phyloP scores from a whole-genome alignment of 2,888 invertebrate genomes.

The Notocelia uddmanniana region DNA sequence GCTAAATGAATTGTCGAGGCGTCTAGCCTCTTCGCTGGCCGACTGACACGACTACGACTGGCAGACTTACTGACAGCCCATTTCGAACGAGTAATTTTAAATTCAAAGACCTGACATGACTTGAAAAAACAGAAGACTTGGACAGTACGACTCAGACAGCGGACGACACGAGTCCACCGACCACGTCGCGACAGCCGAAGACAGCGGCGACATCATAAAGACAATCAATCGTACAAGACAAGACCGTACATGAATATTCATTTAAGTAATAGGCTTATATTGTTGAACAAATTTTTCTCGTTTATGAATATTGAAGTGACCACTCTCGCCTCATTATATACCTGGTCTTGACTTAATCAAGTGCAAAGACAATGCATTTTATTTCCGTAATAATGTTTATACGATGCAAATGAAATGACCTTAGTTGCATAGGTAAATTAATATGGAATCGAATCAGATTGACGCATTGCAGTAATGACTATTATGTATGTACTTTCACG shows the following conservation, averaged over 20 bases:
- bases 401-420: conserved; percentile 16
- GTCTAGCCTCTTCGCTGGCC: too few relatives aligned
- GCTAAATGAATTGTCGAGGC: too few relatives aligned
- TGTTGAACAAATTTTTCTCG: not conserved
- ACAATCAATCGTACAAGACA: too few relatives aligned
- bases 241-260: not conserved
- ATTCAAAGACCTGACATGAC: too few relatives aligned
- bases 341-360: conserved; percentile 12
- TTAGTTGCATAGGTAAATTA: conserved; percentile 15
- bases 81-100: too few relatives aligned
- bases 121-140: too few relatives aligned
- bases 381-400: conserved; percentile 9
- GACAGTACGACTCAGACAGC: too few relatives aligned
- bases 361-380: conserved; percentile 28
- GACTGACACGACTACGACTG: too few relatives aligned
- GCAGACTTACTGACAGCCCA: too few relatives aligned
- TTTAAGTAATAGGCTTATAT: not conserved
- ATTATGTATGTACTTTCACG: not conserved
- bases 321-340: conserved; percentile 12
- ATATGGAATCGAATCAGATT: conserved; percentile 22
- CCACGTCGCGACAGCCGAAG: too few relatives aligned
- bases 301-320: conserved; percentile 26
- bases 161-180: too few relatives aligned
- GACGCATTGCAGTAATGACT: conserved; percentile 21
- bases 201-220: too few relatives aligned